phyloP scores from a whole-genome alignment of 2,888 invertebrate genomes.

The Cyclophora albipunctata region DNA sequence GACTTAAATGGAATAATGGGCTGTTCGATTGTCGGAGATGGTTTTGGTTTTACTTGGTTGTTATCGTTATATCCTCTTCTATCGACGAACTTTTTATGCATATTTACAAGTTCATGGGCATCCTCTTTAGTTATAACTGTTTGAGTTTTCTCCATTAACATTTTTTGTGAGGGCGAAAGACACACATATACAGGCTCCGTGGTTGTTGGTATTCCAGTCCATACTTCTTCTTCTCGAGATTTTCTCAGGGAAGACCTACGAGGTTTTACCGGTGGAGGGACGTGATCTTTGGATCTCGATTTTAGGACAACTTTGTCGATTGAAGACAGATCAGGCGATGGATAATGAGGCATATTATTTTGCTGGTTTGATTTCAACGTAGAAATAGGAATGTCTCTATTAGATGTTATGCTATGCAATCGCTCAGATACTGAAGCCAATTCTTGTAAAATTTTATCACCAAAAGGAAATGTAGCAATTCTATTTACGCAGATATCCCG shows the following conservation, averaged over 20 bases:
- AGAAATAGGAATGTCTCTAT: constrained; percentile 18
- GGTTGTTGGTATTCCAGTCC: constrained; percentile 78
- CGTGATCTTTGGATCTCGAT: constrained; percentile 29
- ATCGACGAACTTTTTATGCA: constrained; percentile 81
- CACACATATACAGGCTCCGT: constrained; percentile 78
- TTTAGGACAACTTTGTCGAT: constrained; percentile 57
- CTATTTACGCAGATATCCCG: constrained; percentile 79
- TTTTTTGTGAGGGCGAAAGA: constrained; percentile 83
- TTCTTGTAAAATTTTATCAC: constrained; percentile 80
- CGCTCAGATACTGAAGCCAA: constrained; percentile 78
- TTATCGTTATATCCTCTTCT: constrained; percentile 72
- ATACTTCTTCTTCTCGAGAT: constrained; percentile 55
- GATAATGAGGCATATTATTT: constrained; percentile 59
- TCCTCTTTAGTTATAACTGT: constrained; percentile 65
- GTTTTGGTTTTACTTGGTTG: constrained; percentile 23
- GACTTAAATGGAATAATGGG: constrained; percentile 59
- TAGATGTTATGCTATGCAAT: constrained; percentile 54
- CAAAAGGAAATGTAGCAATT: constrained; percentile 80
- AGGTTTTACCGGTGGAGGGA: constrained; percentile 60
- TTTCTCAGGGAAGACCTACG: constrained; percentile 58
- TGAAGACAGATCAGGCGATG: constrained; percentile 60
- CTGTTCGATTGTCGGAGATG: constrained; percentile 20
- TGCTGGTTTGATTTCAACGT: constrained; percentile 8
- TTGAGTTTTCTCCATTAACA: constrained; percentile 73
- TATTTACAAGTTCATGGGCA: constrained; percentile 79